Percentiles rank a stretch among this genome's conserved stretches.
These are phyloP conservation scores for Andrena bicolor DNA, from an alignment of 2,888 invertebrate genomes.

Conservation along the genomic window DNA sequence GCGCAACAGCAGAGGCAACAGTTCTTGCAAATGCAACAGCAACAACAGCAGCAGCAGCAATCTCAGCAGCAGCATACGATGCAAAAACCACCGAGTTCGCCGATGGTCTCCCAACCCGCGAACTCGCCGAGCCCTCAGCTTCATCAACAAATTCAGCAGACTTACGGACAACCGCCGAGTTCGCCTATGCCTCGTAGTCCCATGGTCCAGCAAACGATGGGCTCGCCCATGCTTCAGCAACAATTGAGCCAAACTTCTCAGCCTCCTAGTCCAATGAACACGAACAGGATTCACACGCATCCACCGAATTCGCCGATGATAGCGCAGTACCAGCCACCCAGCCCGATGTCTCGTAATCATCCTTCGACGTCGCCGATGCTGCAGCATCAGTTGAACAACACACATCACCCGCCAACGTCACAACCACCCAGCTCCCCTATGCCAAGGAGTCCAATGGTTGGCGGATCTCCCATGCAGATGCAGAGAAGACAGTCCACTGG, in stretches of 20 bases:
- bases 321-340: slow-evolving; percentile 84
- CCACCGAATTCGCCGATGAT: slow-evolving; percentile 83
- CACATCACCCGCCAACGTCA: slow-evolving; percentile 85
- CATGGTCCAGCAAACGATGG: slow-evolving; percentile 84
- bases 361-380: slow-evolving; percentile 86
- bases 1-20: slow-evolving; percentile 85
- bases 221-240: slow-evolving; percentile 85
- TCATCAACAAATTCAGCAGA: slow-evolving; percentile 83
- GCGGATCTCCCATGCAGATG: slow-evolving; percentile 85
- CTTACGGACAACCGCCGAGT: slow-evolving; percentile 85
- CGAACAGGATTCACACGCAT: slow-evolving; percentile 78
- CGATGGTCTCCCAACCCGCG: slow-evolving; percentile 83
- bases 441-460: slow-evolving; percentile 86
- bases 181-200: slow-evolving; percentile 85
- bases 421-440: slow-evolving; percentile 85
- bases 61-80: slow-evolving; percentile 81
- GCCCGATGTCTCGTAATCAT: slow-evolving; percentile 82
- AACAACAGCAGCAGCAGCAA: slow-evolving; percentile 85
- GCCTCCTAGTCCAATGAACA: slow-evolving; percentile 84
- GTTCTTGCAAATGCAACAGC: slow-evolving; percentile 74
- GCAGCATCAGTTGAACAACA: slow-evolving; percentile 83
- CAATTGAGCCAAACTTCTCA: slow-evolving; percentile 82
- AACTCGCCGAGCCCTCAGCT: slow-evolving; percentile 84
- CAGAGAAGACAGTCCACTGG: slow-evolving; percentile 86
- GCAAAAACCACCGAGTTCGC: slow-evolving; percentile 84